Evolutionary conservation across 2,797 vertebrate species (phyloP).

Genomic region (Mormyrus proboscirostris): DNA sequence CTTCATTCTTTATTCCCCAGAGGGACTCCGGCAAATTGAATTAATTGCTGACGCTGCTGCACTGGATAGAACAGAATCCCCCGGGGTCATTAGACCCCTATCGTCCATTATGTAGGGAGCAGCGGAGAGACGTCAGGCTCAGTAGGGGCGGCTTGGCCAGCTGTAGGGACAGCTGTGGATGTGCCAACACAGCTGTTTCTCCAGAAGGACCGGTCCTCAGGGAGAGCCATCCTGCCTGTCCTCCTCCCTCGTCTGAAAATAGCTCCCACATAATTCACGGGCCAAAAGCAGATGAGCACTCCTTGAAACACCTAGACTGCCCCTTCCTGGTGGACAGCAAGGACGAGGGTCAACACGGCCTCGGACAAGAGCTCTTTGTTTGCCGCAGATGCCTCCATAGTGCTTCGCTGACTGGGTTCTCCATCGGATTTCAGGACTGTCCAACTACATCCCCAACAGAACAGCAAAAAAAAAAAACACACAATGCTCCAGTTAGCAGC

Average conservation of each 20-base stretch:
- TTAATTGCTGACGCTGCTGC: background rate
- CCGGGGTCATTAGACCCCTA: background rate
- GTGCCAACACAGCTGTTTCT: conserved; percentile 5
- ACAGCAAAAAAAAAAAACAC: background rate
- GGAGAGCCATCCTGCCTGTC: background rate
- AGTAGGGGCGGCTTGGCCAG: background rate
- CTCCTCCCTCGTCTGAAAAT: conserved; percentile 3
- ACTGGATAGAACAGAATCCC: background rate
- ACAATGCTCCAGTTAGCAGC: background rate
- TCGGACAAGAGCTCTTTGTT: background rate
- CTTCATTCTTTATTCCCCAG: background rate
- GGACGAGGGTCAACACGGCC: background rate
- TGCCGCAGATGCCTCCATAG: background rate
- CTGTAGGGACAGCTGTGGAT: background rate
- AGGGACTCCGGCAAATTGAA: background rate
- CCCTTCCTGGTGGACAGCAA: background rate
- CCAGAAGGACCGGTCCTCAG: background rate
- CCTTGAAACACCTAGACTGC: background rate
- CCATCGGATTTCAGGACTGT: background rate
- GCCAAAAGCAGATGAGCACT: background rate
- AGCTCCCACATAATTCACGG: background rate
- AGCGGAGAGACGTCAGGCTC: background rate
- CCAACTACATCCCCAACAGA: background rate
- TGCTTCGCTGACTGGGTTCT: background rate
- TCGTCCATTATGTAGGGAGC: background rate